A percentile compares a stretch with the other conserved stretches of the same genome.
These are phyloP conservation scores for Nephila pilipes DNA, from an alignment of 1,140 invertebrate genomes.

Conservation along the genomic window DNA sequence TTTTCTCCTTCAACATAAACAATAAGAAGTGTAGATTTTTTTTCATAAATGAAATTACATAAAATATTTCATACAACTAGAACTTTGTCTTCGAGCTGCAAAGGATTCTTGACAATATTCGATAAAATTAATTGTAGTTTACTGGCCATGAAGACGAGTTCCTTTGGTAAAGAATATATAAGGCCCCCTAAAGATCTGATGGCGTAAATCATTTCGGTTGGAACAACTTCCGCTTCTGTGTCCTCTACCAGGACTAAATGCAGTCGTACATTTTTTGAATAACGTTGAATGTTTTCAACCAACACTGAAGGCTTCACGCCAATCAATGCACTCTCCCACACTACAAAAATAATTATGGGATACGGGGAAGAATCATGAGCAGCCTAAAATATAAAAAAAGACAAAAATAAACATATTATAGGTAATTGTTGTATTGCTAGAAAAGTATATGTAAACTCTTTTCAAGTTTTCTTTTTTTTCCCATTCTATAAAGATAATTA, in stretches of 20 bases:
- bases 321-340: constrained; percentile 37
- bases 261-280: neutral
- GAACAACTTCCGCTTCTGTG: neutral
- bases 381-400: neutral
- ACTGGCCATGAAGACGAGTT: neutral
- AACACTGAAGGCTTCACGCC: neutral
- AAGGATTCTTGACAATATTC: neutral
- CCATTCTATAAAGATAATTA: no score
- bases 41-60: no score
- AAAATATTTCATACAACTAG: constrained; percentile 47
- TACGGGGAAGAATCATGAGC: neutral
- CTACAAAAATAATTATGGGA: constrained; percentile 15
- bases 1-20: no score
- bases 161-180: constrained; percentile 14
- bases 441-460: no score
- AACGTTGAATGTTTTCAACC: neutral
- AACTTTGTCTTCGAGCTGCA: constrained; percentile 50
- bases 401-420: neutral
- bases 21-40: no score
- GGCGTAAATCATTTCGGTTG: neutral
- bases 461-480: no score
- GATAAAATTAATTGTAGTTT: neutral
- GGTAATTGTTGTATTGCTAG: neutral
- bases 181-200: neutral
- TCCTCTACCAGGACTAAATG: constrained; percentile 59